Evolutionary conservation across 2,797 vertebrate genomes (phyloP).

Genomic region (Halcyon badia): DNA sequence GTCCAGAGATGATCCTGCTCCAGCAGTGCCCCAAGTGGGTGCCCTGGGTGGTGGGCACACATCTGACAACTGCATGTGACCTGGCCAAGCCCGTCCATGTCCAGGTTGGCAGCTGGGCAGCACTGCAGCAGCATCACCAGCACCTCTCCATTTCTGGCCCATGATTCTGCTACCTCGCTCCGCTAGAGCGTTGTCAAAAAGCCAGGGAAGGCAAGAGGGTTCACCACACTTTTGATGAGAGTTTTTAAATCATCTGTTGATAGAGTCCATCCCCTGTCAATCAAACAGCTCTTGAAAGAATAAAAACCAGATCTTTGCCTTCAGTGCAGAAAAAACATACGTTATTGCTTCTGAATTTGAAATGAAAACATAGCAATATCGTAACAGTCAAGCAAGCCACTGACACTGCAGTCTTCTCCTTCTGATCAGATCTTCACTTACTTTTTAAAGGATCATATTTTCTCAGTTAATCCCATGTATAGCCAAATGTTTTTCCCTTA

Average conservation of each 20-base stretch:
- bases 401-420: not conserved
- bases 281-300: not conserved
- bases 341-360: not conserved
- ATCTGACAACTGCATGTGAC: not conserved
- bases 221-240: not conserved
- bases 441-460: not conserved
- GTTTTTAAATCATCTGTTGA: constrained; percentile 5
- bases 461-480: not conserved
- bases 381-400: not conserved
- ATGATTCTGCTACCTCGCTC: fast-evolving
- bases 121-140: not conserved
- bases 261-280: not conserved
- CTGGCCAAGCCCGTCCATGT: not conserved
- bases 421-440: not conserved
- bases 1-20: not conserved
- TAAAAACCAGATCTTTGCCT: not conserved
- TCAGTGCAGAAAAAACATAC: not conserved
- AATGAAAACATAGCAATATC: not conserved
- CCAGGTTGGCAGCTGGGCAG: not conserved
- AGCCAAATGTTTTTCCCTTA: not conserved
- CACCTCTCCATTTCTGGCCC: not conserved
- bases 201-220: not conserved
- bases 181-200: not conserved
- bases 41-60: not conserved
- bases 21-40: not conserved